Base-by-base conservation (phyloP, 2,888 invertebrate species). In the Diploptera punctata region DNA sequence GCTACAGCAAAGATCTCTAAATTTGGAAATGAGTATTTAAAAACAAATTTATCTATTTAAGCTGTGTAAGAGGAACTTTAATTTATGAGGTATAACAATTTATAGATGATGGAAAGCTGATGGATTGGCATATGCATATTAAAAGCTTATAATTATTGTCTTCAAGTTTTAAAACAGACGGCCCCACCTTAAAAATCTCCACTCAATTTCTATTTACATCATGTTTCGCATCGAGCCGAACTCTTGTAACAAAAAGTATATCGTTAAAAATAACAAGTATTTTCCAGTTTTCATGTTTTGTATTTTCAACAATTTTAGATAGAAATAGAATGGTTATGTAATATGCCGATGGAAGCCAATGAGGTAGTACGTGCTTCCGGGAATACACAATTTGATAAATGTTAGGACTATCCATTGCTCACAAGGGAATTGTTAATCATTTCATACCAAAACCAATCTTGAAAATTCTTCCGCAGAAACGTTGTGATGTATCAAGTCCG, bases 181-280 rank as follows among this genome's bases (percentile, higher is more conserved):
- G 10, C 38, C 44, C 65, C 44, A 16, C 21, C 65, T 47, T 16
- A 57, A 47, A n/a, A 65, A 65, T 43, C 44, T 65, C 44, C 65
- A 47, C 47, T 65, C 44, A 65, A 65, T 65, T 65, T 65, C 47
- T 47, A 65, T 65, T 65, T 47, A 65, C 65, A 65, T 65, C 65
- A 26, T 47, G 65, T 47, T 65, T 65, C 26, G 47, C 65, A 65
- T 65, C 47, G 47, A 47, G 19, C 24, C 29, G 47, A 47, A 44
- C 26, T 26, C 13, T 47, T 9, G 47, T 47, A 10, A 33, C 33
- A 33, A 33, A 10, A 33, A 61, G 16, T 1, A 38, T 16, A 13
- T 1, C 10, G 29, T 5, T 16, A 31, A 57, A 57, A 57, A 26
- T n/a, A 3, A 24, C 16, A 24, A 24, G 33, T 10, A 29, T 29